These are phyloP conservation scores for Crenuchus spilurus DNA, from an alignment of 2,797 vertebrate genomes.

Conservation along the genomic window DNA sequence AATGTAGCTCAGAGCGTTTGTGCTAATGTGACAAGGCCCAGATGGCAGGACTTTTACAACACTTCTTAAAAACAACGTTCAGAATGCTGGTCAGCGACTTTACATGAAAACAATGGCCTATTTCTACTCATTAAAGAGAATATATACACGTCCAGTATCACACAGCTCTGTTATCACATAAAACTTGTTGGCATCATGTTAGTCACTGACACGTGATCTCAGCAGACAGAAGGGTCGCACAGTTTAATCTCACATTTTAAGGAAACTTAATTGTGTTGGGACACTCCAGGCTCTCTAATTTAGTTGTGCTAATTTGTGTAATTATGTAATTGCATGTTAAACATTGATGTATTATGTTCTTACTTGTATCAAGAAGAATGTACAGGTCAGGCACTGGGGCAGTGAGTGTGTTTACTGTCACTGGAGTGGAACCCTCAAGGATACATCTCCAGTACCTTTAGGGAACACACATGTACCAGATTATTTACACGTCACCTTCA, in stretches of 20 bases:
- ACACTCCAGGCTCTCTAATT: background rate
- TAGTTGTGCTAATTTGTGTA: background rate
- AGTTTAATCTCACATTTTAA: background rate
- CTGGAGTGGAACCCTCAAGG: no score
- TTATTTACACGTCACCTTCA: no score
- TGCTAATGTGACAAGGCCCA: constrained; percentile 41
- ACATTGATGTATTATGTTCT: no score
- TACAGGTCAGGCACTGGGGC: no score
- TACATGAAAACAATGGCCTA: background rate
- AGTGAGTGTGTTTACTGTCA: no score
- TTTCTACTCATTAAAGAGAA: no score
- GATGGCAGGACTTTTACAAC: constrained; percentile 25
- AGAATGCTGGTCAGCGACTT: background rate
- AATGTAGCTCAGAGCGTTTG: constrained; percentile 23
- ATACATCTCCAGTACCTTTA: no score
- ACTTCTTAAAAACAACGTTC: background rate
- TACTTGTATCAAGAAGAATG: no score
- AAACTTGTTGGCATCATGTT: background rate
- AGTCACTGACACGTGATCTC: background rate
- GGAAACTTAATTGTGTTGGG: background rate
- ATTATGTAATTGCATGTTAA: background rate
- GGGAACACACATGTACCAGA: no score
- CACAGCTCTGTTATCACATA: background rate
- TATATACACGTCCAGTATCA: no score
- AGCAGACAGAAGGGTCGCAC: background rate